Percentiles rank a stretch among this genome's conserved stretches.
Conservation (phyloP, 2,888 invertebrate genomes). For the Eupithecia exiguata region DNA sequence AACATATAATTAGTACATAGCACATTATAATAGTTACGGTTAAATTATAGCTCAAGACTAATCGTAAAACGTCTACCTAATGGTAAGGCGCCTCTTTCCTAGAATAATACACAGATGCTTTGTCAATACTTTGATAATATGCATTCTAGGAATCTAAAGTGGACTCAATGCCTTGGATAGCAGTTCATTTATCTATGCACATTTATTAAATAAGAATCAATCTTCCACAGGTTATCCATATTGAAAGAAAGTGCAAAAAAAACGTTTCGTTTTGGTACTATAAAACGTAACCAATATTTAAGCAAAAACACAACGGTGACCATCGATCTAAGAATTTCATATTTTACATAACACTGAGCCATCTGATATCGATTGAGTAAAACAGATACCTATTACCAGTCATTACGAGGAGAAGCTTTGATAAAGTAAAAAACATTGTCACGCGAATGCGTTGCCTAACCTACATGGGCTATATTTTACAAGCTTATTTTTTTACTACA, state of each 20-base stretch:
- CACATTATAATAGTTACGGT: not conserved
- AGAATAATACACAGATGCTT: slow-evolving; percentile 43
- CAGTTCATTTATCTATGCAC: slow-evolving; percentile 14
- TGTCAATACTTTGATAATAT: slow-evolving; percentile 45
- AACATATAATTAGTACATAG: not conserved
- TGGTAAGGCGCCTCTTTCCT: slow-evolving; percentile 40
- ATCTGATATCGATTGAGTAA: slow-evolving; percentile 3
- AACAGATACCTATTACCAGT: not conserved
- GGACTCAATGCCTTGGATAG: slow-evolving; percentile 24
- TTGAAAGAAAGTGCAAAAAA: not conserved
- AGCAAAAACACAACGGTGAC: not conserved
- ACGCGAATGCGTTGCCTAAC: slow-evolving; percentile 1
- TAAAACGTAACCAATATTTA: not conserved
- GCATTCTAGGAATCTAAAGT: slow-evolving; percentile 45
- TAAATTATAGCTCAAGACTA: slow-evolving; percentile 26
- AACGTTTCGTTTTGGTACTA: not conserved
- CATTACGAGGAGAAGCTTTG: not conserved
- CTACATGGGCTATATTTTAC: not conserved
- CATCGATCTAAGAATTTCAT: not conserved
- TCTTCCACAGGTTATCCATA: not conserved
- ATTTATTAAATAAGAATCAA: not conserved
- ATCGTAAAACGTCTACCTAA: slow-evolving; percentile 34
- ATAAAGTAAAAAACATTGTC: slow-evolving; percentile 7
- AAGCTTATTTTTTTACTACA: not conserved
- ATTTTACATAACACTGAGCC: not conserved